phyloP scores from a whole-genome alignment of 2,888 invertebrate species.

The Drosophila ezoana region DNA sequence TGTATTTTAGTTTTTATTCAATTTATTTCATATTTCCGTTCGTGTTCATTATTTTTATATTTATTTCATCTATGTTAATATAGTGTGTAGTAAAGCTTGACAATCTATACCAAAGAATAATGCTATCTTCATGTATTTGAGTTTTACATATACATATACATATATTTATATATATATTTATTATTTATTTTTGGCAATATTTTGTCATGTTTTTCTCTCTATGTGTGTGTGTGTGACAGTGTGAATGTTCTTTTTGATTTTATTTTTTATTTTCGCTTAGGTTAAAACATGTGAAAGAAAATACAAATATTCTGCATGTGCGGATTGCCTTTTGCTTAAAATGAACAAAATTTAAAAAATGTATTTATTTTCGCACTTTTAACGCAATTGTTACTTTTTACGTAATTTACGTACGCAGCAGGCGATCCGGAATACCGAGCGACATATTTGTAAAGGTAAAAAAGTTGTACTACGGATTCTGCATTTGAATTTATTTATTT shows the following conservation, averaged over 20 bases:
- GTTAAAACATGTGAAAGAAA: conserved; percentile 22
- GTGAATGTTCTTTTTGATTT: conserved; percentile 10
- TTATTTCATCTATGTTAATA: conserved; percentile 71
- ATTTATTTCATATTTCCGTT: conserved; percentile 74
- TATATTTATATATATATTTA: conserved; percentile 23
- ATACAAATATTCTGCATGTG: conserved; percentile 23
- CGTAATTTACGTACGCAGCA: conserved; percentile 1
- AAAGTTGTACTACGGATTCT: conserved; percentile 38
- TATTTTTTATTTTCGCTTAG: conserved; percentile 1
- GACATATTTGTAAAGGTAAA: conserved; percentile 24
- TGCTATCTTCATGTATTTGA: conserved; percentile 63
- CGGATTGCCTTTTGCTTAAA: conserved; percentile 1
- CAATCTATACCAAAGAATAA: conserved; percentile 76
- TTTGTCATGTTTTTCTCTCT: conserved; percentile 39
- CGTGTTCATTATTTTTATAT: conserved; percentile 59
- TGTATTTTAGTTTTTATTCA: conserved; percentile 66
- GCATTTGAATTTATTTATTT: conserved; percentile 60
- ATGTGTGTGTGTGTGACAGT: conserved; percentile 18
- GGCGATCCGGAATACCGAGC: conserved; percentile 14
- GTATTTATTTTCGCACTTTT: conserved; percentile 1
- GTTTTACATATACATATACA: conserved; percentile 36
- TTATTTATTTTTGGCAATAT: conserved; percentile 39
- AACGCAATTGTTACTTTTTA: conserved; percentile 2
- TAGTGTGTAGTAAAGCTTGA: conserved; percentile 80
- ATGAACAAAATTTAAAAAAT: background rate